Evolutionary conservation across 64 coral and sea anemone genomes (phyloP).

Genomic region (Dendronephthya gigantea): DNA sequence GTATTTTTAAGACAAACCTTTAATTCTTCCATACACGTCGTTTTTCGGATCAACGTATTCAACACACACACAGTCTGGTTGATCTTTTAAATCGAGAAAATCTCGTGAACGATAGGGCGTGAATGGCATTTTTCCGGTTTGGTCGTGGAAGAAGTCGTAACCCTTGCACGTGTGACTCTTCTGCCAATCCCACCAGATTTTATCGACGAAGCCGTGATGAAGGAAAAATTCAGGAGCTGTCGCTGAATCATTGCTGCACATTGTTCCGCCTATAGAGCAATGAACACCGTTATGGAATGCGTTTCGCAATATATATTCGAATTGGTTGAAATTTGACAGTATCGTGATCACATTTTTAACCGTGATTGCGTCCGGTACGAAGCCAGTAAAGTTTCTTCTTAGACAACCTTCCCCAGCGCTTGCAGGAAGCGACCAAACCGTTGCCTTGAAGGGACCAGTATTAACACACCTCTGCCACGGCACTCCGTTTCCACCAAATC

Average conservation of each 20-base stretch:
- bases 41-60: not conserved
- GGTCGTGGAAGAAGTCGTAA: not conserved
- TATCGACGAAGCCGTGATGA: slow-evolving; percentile 38
- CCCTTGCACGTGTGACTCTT: not conserved
- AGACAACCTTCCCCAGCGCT: slow-evolving; percentile 22
- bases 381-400: not conserved
- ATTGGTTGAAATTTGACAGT: not conserved
- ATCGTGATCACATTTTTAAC: slow-evolving; percentile 13
- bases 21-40: not conserved
- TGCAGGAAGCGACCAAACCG: not conserved
- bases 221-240: slow-evolving; percentile 33
- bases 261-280: slow-evolving; percentile 29
- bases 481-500: slow-evolving; percentile 47
- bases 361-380: too few relatives aligned
- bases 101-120: not conserved
- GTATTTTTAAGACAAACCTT: not conserved
- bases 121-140: not conserved
- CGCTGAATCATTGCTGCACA: slow-evolving; percentile 33
- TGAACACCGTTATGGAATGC: slow-evolving; percentile 9
- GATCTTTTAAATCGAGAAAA: not conserved
- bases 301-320: slow-evolving; percentile 12
- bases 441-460: slow-evolving; percentile 30
- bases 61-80: not conserved
- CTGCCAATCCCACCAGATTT: not conserved
- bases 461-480: slow-evolving; percentile 6